Evolutionary conservation across 2,113 vertebrate genomes (phyloP), one percentile per base, ranked within the genome.

Genomic region (Eptatretus burgeri): DNA sequence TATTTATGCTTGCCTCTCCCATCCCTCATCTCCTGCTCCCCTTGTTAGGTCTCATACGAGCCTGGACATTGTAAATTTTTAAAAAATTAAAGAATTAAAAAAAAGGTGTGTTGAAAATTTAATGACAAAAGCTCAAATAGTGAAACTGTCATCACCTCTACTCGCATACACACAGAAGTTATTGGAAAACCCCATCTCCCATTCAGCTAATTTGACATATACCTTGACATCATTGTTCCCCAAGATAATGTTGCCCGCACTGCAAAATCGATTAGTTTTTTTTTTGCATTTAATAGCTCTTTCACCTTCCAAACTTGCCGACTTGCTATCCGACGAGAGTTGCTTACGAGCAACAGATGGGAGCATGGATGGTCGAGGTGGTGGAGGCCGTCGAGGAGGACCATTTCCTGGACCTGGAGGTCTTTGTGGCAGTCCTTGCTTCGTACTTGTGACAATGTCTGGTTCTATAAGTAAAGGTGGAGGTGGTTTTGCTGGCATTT

Each of bases 391-490:
- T 0, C 83, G 85, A 51, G 88, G 87, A 16, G 86, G 84, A 51
- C 76, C 74, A 2, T 81, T 79, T 1, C 72, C 51, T 2, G 87
- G 88, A 71, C 79, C 85, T 0, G 85, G 87, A 2, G 88, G 88
- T 10, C 87, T 79, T 13, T 78, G 73, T 1, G 91, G 91, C 13
- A 79, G 80, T 51, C 80, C 77, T 65, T 87, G 95, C 76, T 95
- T 98, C 12, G 88, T 98, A 76, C 87, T 98, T 12, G 88, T 88
- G 66, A 98, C 88, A 63, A 98, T 93, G 72, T 95, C 91, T 11
- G 91, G 91, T 70, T 98, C 88, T 13, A 77, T 74, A 27, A 77
- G 79, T 63, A 88, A 78, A 60, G 91, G 87, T 27, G 84, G 76
- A 1, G 85, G 85, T 0, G 87, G 81, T 69, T 98, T 95, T 13